These are phyloP conservation scores for Crocallis elinguaria DNA, from an alignment of 2,888 invertebrate species.

Conservation along the genomic window DNA sequence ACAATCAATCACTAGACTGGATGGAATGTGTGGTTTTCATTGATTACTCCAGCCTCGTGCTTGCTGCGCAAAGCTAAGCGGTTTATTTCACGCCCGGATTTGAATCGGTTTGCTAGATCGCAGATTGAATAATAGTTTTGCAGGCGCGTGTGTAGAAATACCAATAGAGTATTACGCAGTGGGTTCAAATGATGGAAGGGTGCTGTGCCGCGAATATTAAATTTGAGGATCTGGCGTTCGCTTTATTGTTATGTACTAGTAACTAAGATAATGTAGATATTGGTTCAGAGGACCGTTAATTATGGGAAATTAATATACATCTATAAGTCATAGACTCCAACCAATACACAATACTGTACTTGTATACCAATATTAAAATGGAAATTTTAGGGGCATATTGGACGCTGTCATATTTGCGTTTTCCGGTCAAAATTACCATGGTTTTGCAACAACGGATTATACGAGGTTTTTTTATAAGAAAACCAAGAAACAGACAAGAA, in stretches of 20 bases:
- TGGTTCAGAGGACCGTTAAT: too few relatives aligned
- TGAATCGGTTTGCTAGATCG: conserved; percentile 29
- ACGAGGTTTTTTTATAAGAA: too few relatives aligned
- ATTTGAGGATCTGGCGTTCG: background rate
- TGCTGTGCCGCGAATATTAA: conserved; percentile 9
- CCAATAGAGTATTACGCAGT: conserved; percentile 23
- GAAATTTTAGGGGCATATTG: too few relatives aligned
- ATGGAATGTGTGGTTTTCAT: conserved; percentile 40
- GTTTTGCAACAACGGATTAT: too few relatives aligned
- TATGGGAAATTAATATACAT: too few relatives aligned
- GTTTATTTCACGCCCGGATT: conserved; percentile 35
- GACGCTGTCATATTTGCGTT: too few relatives aligned
- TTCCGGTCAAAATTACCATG: too few relatives aligned
- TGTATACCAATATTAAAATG: too few relatives aligned
- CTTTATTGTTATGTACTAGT: background rate
- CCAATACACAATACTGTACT: too few relatives aligned
- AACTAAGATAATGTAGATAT: too few relatives aligned
- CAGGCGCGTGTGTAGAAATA: conserved; percentile 25
- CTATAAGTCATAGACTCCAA: too few relatives aligned
- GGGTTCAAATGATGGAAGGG: background rate
- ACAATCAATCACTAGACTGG: conserved; percentile 39
- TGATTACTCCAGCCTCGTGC: conserved; percentile 36
- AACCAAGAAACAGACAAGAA: too few relatives aligned
- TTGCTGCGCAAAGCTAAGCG: conserved; percentile 34
- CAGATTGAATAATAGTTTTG: conserved; percentile 32